These are phyloP conservation scores for Rhegmatorhina hoffmannsi DNA, from an alignment of 2,113 vertebrate genomes.

Conservation along the genomic window DNA sequence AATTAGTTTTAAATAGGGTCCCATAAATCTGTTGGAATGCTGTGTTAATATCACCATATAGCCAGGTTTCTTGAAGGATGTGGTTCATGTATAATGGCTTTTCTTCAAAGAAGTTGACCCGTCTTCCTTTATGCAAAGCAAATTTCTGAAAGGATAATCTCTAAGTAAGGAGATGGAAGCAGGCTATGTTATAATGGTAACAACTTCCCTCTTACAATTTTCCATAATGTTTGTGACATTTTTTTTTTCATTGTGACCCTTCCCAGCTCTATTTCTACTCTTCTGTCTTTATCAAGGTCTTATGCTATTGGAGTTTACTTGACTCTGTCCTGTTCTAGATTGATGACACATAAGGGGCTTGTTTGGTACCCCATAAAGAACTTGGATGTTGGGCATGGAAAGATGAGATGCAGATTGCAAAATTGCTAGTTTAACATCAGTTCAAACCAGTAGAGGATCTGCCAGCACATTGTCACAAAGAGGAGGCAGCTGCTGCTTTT, in stretches of 20 bases:
- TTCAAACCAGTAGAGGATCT: not conserved
- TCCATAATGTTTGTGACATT: not conserved
- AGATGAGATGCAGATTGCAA: not conserved
- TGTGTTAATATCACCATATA: not conserved
- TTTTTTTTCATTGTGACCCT: not conserved
- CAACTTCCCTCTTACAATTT: not conserved
- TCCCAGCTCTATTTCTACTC: not conserved
- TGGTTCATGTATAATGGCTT: not conserved
- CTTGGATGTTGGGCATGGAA: not conserved
- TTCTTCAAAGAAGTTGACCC: not conserved
- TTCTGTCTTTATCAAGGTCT: not conserved
- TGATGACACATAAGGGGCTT: not conserved
- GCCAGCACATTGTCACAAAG: not conserved
- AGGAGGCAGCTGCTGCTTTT: not conserved
- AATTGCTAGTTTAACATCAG: not conserved
- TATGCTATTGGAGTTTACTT: not conserved
- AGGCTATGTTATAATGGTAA: not conserved
- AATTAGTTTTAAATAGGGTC: not conserved
- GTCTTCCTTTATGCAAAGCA: not conserved
- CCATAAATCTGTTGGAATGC: not conserved
- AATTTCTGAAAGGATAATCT: not conserved
- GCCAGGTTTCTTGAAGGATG: not conserved
- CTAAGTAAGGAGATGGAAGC: not conserved
- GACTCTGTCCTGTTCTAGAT: not conserved
- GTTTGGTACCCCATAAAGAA: not conserved